Evolutionary conservation across 2,888 invertebrate genomes (phyloP).

Genomic region (Drosophila mettleri): DNA sequence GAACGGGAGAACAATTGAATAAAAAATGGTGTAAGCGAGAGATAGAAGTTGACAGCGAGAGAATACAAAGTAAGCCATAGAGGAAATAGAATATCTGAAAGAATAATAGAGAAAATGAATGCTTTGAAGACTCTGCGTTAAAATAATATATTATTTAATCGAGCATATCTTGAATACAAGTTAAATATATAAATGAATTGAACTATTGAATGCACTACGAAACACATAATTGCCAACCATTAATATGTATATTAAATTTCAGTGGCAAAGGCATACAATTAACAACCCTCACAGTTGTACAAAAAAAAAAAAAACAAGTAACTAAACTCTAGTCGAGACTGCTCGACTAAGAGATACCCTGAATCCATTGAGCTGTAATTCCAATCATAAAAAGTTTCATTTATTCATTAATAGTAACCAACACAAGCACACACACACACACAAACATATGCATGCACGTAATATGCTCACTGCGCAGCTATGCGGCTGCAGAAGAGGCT

Average conservation of each 20-base stretch:
- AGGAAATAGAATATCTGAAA: too few relatives aligned
- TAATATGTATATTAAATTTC: conserved; percentile 14
- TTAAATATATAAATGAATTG: neutral
- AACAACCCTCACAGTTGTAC: conserved; percentile 25
- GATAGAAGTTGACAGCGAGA: neutral
- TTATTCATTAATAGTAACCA: too few relatives aligned
- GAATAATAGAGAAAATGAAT: too few relatives aligned
- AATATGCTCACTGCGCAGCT: too few relatives aligned
- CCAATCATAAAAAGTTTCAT: too few relatives aligned
- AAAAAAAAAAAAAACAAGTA: too few relatives aligned
- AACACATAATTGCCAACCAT: conserved; percentile 11
- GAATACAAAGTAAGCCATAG: neutral
- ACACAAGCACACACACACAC: too few relatives aligned
- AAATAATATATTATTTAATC: neutral
- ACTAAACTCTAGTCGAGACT: too few relatives aligned
- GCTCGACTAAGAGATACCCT: too few relatives aligned
- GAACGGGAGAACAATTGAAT: neutral
- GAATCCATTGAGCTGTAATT: too few relatives aligned
- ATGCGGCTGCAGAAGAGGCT: too few relatives aligned
- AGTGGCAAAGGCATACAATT: conserved; percentile 23
- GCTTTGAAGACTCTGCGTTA: neutral
- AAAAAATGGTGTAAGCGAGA: neutral
- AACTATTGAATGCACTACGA: conserved; percentile 6
- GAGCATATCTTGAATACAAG: neutral
- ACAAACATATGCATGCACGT: too few relatives aligned